phyloP scores from a whole-genome alignment of 2,888 invertebrate species.

The Scaptomyza flava region DNA sequence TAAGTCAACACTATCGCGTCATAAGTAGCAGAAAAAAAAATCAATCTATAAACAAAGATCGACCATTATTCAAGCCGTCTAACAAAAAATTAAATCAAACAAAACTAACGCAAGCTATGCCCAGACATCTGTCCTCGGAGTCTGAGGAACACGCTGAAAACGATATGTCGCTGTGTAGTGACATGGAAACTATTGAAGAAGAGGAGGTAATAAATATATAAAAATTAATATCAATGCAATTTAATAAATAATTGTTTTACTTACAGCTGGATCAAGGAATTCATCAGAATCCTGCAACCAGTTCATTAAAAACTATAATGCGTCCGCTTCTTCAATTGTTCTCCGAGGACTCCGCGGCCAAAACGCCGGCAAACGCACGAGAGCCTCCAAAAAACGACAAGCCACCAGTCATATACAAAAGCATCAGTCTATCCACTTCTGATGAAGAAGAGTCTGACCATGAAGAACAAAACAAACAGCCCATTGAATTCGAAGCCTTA shows the following conservation, averaged over 20 bases:
- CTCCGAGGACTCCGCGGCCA: constrained; percentile 23
- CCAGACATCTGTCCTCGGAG: not conserved
- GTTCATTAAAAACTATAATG: constrained; percentile 19
- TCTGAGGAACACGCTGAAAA: constrained; percentile 4
- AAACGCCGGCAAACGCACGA: not conserved
- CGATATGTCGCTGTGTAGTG: not conserved
- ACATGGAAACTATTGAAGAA: constrained; percentile 4
- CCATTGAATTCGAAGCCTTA: not conserved
- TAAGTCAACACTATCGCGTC: not conserved
- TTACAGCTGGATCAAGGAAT: constrained; percentile 9
- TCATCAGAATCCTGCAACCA: constrained; percentile 3
- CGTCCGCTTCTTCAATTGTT: constrained; percentile 39
- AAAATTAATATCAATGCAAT: not conserved
- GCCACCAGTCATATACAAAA: constrained; percentile 17
- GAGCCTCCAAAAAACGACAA: not conserved
- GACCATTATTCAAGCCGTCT: not conserved
- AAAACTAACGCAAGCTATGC: not conserved
- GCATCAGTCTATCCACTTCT: constrained; percentile 37
- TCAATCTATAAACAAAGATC: not conserved
- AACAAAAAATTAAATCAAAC: constrained; percentile 8
- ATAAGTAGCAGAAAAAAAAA: constrained; percentile 7
- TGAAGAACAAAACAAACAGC: not conserved
- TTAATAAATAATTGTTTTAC: not conserved
- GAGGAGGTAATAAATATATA: constrained; percentile 20
- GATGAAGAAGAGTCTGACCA: constrained; percentile 15